A percentile compares a stretch with the other conserved stretches of the same genome.
phyloP scores from a whole-genome alignment of 2,113 vertebrate species.

The Oncorhynchus clarkii region DNA sequence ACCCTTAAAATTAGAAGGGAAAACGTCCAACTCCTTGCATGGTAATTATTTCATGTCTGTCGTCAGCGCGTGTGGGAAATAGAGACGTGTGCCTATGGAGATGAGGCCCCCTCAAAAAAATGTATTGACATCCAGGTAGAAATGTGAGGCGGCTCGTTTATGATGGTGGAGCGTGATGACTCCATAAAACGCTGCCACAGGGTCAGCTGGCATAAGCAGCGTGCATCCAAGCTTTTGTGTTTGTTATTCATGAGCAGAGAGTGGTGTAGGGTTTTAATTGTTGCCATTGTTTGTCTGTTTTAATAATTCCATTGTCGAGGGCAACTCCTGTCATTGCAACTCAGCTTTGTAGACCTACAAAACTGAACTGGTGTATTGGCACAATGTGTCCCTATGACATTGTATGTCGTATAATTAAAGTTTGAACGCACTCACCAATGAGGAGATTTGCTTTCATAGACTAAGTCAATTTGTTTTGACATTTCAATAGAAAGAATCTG shows the following conservation, averaged over 20 bases:
- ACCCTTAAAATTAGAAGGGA: conserved; percentile 91
- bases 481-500: conserved; percentile 24
- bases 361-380: not conserved
- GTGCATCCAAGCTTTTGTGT: conserved; percentile 52
- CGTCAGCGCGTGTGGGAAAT: conserved; percentile 63
- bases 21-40: conserved; percentile 84
- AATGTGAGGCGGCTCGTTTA: conserved; percentile 66
- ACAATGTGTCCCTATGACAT: not conserved
- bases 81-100: conserved; percentile 42
- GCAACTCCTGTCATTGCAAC: not conserved
- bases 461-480: not conserved
- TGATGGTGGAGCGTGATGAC: conserved; percentile 72
- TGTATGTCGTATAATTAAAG: not conserved
- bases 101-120: conserved; percentile 56
- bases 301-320: not conserved
- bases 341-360: not conserved
- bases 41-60: conserved; percentile 82
- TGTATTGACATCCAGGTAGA: conserved; percentile 68
- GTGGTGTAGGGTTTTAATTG: conserved; percentile 53
- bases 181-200: conserved; percentile 59
- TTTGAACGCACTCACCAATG: not conserved
- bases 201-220: conserved; percentile 56
- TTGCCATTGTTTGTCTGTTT: conserved; percentile 54
- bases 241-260: conserved; percentile 71
- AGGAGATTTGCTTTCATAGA: conserved; percentile 10